phyloP scores from a whole-genome alignment of 2,888 invertebrate genomes.

The Eurois occulta region DNA sequence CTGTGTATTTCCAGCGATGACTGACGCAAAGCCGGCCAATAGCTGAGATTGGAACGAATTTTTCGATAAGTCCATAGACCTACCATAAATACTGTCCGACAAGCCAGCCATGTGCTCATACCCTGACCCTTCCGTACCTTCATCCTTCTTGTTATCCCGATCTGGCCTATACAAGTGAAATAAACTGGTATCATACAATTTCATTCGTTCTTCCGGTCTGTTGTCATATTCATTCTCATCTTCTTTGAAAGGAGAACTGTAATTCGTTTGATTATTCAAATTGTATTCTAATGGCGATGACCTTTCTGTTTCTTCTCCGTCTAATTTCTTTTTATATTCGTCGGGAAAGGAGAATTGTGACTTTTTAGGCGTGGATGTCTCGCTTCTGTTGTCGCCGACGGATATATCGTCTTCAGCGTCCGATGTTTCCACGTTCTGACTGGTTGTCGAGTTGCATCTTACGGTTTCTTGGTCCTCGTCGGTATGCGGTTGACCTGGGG shows the following conservation, averaged over 20 bases:
- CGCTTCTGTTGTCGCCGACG: conserved; percentile 86
- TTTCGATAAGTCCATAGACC: conserved; percentile 86
- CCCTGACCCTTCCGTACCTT: conserved; percentile 72
- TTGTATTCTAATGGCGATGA: conserved; percentile 81
- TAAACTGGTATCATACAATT: conserved; percentile 83
- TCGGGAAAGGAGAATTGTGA: conserved; percentile 68
- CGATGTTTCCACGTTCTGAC: conserved; percentile 79
- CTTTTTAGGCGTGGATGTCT: conserved; percentile 81
- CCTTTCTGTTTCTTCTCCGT: conserved; percentile 75
- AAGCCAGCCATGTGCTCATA: conserved; percentile 79
- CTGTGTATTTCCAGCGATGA: conserved; percentile 84
- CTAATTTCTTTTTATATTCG: conserved; percentile 73
- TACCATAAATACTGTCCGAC: conserved; percentile 83
- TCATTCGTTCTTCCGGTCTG: conserved; percentile 80
- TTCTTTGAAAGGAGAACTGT: conserved; percentile 84
- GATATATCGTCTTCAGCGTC: conserved; percentile 86
- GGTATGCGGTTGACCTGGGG: conserved; percentile 73
- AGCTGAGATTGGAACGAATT: conserved; percentile 86
- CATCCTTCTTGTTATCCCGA: conserved; percentile 79
- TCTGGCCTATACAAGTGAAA: conserved; percentile 85
- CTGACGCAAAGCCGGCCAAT: conserved; percentile 86
- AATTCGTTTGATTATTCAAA: conserved; percentile 76
- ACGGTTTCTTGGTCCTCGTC: conserved; percentile 75
- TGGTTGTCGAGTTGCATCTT: conserved; percentile 74
- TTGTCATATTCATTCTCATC: conserved; percentile 82